phyloP scores from a whole-genome alignment of 2,888 invertebrate genomes.

The Muschampia plurimacula region DNA sequence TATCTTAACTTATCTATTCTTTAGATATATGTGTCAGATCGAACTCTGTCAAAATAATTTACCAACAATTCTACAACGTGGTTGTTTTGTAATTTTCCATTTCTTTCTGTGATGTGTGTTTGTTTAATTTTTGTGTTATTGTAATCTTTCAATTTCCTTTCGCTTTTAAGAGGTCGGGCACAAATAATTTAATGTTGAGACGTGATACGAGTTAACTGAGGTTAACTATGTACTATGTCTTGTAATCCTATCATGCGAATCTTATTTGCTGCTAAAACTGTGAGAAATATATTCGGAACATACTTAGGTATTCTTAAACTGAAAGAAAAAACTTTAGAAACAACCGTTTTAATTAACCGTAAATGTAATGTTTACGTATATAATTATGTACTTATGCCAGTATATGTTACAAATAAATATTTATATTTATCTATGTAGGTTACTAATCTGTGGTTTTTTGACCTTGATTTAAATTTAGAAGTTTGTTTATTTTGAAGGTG shows the following conservation, averaged over 20 bases:
- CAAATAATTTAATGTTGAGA: neutral
- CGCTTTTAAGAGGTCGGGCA: neutral
- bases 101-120: neutral
- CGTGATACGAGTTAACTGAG: neutral
- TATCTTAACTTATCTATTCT: slow-evolving; percentile 38
- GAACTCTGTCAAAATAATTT: slow-evolving; percentile 5
- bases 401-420: no score
- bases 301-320: no score
- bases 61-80: neutral
- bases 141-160: neutral
- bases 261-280: no score
- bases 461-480: no score
- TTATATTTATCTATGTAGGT: no score
- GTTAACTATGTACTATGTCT: neutral
- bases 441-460: no score
- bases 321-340: no score
- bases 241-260: neutral
- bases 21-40: slow-evolving; percentile 24
- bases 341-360: no score
- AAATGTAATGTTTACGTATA: no score
- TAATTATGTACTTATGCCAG: no score
- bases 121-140: neutral
- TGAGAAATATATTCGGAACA: no score
- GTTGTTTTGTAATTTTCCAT: neutral
- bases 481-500: no score